phyloP scores from a whole-genome alignment of 1,140 invertebrate species.

The Bombus sylvicola region DNA sequence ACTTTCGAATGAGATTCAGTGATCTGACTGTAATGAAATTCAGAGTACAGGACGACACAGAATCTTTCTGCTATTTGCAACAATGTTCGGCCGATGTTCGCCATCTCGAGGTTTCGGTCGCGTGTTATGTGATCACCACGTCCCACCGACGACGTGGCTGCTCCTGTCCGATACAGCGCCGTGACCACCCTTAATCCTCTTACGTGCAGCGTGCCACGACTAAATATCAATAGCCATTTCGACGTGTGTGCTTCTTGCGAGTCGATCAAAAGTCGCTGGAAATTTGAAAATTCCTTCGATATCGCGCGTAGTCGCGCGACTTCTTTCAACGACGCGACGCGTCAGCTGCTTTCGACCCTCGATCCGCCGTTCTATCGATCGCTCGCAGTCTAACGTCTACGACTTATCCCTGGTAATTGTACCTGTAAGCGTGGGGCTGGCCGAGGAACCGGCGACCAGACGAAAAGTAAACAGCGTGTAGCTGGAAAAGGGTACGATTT shows the following conservation, averaged over 20 bases:
- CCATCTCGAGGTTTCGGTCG: conserved; percentile 35
- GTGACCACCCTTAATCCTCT: conserved; percentile 79
- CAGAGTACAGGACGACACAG: not conserved
- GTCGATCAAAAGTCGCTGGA: not conserved
- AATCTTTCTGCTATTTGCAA: conserved; percentile 43
- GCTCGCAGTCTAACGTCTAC: not conserved
- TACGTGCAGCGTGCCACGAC: conserved; percentile 78
- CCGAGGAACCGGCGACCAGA: conserved; percentile 26
- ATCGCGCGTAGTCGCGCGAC: no score
- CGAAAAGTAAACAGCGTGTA: conserved; percentile 15
- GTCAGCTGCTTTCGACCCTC: not conserved
- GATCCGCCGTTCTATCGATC: not conserved
- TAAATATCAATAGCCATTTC: conserved; percentile 79
- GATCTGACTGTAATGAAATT: no score
- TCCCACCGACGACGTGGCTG: conserved; percentile 55
- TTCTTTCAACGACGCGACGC: not conserved
- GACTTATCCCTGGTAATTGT: conserved; percentile 22
- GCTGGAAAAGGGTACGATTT: conserved; percentile 25
- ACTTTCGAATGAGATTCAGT: no score
- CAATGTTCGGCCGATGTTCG: conserved; percentile 25
- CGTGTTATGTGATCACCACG: conserved; percentile 34
- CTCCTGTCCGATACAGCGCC: conserved; percentile 71
- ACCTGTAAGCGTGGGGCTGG: not conserved
- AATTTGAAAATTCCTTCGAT: no score
- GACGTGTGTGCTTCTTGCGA: not conserved